Base-by-base conservation (phyloP, 2,113 vertebrate genomes). In the Aix galericulata region DNA sequence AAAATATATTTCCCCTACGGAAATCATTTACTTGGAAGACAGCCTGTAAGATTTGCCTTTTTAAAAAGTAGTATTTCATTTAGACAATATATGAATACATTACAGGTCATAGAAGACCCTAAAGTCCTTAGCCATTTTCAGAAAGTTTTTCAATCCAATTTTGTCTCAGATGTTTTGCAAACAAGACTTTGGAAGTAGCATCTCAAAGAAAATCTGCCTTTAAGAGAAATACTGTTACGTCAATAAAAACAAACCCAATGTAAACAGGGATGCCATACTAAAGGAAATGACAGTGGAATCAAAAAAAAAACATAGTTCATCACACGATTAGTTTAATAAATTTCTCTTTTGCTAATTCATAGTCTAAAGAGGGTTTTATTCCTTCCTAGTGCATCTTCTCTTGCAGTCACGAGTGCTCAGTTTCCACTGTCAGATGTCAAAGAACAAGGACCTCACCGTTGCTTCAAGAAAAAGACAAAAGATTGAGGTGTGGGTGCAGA, bases 1-100 rank as follows among this genome's bases (percentile, higher is more conserved):
- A 96, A 98, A 98, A 97, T 96, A 97, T 96, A 97, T 96, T 97
- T 96, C 75, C 89, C 81, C 84, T 91, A 94, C 18, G 93, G 95
- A 94, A 97, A 96, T 71, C 79, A 96, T 95, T 97, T 97, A 86
- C 94, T 97, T 97, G 97, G 97, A 97, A 97, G 97, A 97, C 93
- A 95, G 92, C 85, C 87, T 96, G 83, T 71, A 96, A 97, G 87
- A 95, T 96, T 40, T 88, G 92, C 94, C 75, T 89, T 94, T 93
- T 95, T 74, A 82, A 94, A 88, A 95, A 96, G 94, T 79, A 97
- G 81, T 48, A 96, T 96, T 97, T 52, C 86, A 74, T 96, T 97
- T 83, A 3, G 66, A 97, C 95, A 97, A 88, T 66, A 95, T 85
- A 94, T 42, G 93, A 97, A 96, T 85, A 97, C 79, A 94, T 91